Evolutionary conservation across 2,113 vertebrate genomes (phyloP), one percentile per base, ranked within the genome.

Genomic region (Zosterops pallidus): DNA sequence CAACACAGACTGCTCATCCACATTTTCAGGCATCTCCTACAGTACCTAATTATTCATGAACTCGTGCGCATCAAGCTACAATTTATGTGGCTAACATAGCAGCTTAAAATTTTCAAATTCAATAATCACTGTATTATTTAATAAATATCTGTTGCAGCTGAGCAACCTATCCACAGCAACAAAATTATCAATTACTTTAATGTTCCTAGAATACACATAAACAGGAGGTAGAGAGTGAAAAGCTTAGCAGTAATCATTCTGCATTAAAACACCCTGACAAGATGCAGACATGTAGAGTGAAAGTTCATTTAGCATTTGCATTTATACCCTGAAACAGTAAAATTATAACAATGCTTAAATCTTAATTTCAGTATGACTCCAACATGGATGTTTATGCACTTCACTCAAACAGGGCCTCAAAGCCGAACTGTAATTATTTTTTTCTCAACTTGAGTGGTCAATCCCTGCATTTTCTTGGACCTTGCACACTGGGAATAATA

Each of bases 41-140:
- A 55, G 46, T 69, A 83, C 28, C 89, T 94, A 86, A 86, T 96
- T 95, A 92, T 90, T 96, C 85, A n/a, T 15, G 14, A 92, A 90
- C 62, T 83, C 60, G 47, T 63, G 89, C 26, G 63, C 49, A 89
- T 5, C 50, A 56, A 83, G 57, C 75, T 82, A 74, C 89, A 92
- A 77, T 95, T 79, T 90, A 90, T 68, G 55, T 37, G 83, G 74
- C 47, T 62, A 92, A 87, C 20, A 55, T 19, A 92, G 67, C 7
- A 89, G 47, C 75, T 85, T 63, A 63, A 86, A 56, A 33, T 50
- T 83, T 93, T 65, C 44, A 93, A 96, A 81, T 31, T 14, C 90
- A 83, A 87, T 85, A 93, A 88, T 80, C 84, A 42, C 62, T 50
- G 33, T 47, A 76, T 93, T 97, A 92, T 86, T 96, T 93, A 92